These are phyloP conservation scores for Mellilla xanthometata DNA, from an alignment of 2,888 invertebrate species.

Conservation along the genomic window DNA sequence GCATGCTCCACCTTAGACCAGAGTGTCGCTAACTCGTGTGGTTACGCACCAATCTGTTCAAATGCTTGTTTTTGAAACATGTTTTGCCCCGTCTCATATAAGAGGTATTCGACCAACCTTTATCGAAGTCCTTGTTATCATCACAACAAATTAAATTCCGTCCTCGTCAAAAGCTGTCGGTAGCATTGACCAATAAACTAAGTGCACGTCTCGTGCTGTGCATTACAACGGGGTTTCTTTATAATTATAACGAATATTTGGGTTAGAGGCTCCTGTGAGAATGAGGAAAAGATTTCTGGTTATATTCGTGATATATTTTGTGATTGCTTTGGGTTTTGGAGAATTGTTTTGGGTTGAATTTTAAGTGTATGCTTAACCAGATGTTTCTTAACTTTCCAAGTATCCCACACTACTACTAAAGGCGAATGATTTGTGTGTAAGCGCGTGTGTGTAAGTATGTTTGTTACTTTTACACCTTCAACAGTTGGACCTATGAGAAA, in stretches of 20 bases:
- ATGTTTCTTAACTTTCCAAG: too few relatives aligned
- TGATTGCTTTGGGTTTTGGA: neutral
- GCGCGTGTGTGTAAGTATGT: too few relatives aligned
- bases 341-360: neutral
- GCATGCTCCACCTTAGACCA: too few relatives aligned
- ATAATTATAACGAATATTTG: slow-evolving; percentile 17
- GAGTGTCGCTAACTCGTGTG: too few relatives aligned
- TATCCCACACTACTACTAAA: too few relatives aligned
- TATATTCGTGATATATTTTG: slow-evolving; percentile 9
- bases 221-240: slow-evolving; percentile 15
- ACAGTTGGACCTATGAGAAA: too few relatives aligned
- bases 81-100: too few relatives aligned
- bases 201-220: slow-evolving; percentile 9
- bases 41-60: too few relatives aligned
- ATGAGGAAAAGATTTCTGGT: slow-evolving; percentile 13
- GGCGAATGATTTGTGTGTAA: too few relatives aligned
- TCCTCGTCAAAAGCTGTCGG: slow-evolving; percentile 16
- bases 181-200: slow-evolving; percentile 17
- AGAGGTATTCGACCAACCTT: neutral
- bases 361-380: neutral
- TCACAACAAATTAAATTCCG: slow-evolving; percentile 13
- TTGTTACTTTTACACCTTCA: too few relatives aligned
- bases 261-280: slow-evolving; percentile 8
- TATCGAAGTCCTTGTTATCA: slow-evolving; percentile 8
- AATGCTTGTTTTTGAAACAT: too few relatives aligned